These are phyloP conservation scores for Nomada fucata DNA, from an alignment of 2,888 invertebrate species.

Conservation along the genomic window DNA sequence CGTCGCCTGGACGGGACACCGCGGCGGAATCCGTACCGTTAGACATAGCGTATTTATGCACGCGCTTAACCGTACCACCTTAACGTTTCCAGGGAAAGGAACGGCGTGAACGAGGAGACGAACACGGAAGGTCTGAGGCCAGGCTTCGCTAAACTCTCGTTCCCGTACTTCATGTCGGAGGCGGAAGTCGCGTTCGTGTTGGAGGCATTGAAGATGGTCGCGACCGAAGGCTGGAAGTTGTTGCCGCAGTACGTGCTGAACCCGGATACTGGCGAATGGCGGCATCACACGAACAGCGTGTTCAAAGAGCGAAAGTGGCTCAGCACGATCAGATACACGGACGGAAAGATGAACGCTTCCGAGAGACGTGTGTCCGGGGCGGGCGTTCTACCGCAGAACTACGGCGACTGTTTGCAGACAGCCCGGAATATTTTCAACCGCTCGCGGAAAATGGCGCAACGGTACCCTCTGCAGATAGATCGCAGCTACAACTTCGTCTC, in stretches of 20 bases:
- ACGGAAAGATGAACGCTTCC: slow-evolving; percentile 90
- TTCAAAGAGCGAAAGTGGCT: slow-evolving; percentile 94
- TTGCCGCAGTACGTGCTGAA: slow-evolving; percentile 95
- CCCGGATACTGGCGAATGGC: slow-evolving; percentile 95
- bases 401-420: slow-evolving; percentile 91
- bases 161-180: slow-evolving; percentile 94
- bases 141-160: slow-evolving; percentile 93
- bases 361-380: slow-evolving; percentile 90
- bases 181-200: slow-evolving; percentile 92
- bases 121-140: slow-evolving; percentile 91
- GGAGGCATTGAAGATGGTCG: slow-evolving; percentile 94
- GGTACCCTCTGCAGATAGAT: slow-evolving; percentile 89
- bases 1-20: neutral
- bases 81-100: slow-evolving; percentile 66
- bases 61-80: neutral
- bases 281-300: slow-evolving; percentile 91
- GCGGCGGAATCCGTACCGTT: neutral
- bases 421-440: slow-evolving; percentile 91
- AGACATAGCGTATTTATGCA: neutral
- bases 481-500: slow-evolving; percentile 90
- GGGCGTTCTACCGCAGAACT: slow-evolving; percentile 90
- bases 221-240: slow-evolving; percentile 95
- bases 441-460: slow-evolving; percentile 91
- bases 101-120: slow-evolving; percentile 79
- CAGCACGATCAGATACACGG: slow-evolving; percentile 90